Evolutionary conservation across 2,113 vertebrate species (phyloP), one percentile per base, ranked within the genome.

Genomic region (Balaenoptera acutorostrata): DNA sequence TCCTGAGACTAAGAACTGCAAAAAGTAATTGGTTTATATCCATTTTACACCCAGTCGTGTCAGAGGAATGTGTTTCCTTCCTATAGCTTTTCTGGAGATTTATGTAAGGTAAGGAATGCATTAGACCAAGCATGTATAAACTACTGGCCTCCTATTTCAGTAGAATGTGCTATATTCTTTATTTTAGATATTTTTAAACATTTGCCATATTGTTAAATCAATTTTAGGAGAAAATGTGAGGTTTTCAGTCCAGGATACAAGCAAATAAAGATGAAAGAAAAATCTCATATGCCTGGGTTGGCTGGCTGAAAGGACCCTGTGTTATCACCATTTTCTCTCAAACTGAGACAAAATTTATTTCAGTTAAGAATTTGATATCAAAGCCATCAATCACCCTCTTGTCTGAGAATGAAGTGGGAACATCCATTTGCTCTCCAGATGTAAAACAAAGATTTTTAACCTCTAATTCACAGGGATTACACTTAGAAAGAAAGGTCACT

Each of bases 341-440:
- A 93, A 95, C 86, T 82, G 78, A 96, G 95, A 90, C 68, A 92
- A 97, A 97, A 96, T 97, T 93, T 83, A 88, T 72, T 94, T 97
- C 92, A 94, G 69, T 93, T 96, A 90, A 91, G 90, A 95, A 95
- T 74, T 55, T 84, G 44, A 52, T 93, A 94, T 77, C 92, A 97
- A 85, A 95, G 74, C 31, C 39, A 96, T 95, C 77, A 59, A 96
- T 97, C 89, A 96, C n/a, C 69, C 39, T 91, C 74, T 81, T 95
- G 80, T 95, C n/a, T 93, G 64, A 96, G 77, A 84, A 95, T 20
- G 44, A 83, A 41, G 31, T 3, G 27, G 87, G 82, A 41, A 75
- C 17, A 87, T 77, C 36, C 52, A 87, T 49, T 94, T 75, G 52
- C 69, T 96, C 64, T 92, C 66, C 52, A 68, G 52, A 90, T 55